phyloP scores from a whole-genome alignment of 92 coral and sea anemone genomes.

The Parazoanthus swiftii region DNA sequence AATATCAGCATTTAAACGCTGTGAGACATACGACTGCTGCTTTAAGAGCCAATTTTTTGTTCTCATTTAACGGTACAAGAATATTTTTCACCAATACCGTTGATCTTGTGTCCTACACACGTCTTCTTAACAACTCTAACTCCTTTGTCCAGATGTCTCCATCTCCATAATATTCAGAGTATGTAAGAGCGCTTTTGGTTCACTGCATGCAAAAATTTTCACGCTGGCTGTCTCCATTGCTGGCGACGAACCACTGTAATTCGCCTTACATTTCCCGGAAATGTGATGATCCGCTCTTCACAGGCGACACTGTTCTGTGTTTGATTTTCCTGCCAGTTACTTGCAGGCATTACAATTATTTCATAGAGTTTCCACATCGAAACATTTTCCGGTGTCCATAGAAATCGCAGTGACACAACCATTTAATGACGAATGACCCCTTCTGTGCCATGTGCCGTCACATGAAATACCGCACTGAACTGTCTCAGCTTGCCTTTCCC shows the following conservation, averaged over 20 bases:
- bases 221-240: slow-evolving; percentile 39
- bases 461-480: slow-evolving; percentile 56
- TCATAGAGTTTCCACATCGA: no score
- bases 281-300: no score
- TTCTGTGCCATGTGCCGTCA: slow-evolving; percentile 23
- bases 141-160: slow-evolving; percentile 47
- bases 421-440: slow-evolving; percentile 6
- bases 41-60: no score
- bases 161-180: slow-evolving; percentile 46
- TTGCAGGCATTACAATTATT: no score
- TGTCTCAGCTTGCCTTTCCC: slow-evolving; percentile 11
- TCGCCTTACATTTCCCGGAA: no score
- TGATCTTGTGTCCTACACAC: no score
- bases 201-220: slow-evolving; percentile 42
- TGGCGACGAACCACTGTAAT: not conserved
- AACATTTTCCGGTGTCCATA: no score
- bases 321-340: no score
- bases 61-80: no score
- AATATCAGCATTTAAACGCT: no score
- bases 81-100: not conserved
- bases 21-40: no score
- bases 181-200: slow-evolving; percentile 4
- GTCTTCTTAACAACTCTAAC: not conserved
- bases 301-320: no score
- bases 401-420: not conserved